Evolutionary conservation across 2,113 vertebrate species (phyloP), one percentile per base, ranked within the genome.

Genomic region (Pygathrix nemaeus): DNA sequence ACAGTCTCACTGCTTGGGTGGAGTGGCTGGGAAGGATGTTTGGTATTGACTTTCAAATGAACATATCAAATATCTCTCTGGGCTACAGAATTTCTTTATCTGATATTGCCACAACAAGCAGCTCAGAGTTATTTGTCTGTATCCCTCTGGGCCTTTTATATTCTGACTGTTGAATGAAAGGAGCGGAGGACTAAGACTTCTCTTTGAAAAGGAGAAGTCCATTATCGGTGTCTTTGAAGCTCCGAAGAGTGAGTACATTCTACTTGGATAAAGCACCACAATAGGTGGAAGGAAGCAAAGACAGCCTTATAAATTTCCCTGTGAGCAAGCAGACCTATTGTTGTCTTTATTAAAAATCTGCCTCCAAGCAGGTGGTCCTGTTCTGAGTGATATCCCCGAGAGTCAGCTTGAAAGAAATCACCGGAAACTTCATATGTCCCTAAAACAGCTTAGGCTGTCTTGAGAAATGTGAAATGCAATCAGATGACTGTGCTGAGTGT

Each of bases 11-110:
- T 82, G 72, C 75, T 96, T 88, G 57, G 78, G 40, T 97, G 83
- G 83, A 87, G 93, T 93, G 82, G 52, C 40, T 95, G 55, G 6
- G 83, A 95, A 94, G 55, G 18, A 27, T 95, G 85, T 25, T 91
- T 86, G 75, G 94, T 85, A 94, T 70, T 98, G 94, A 96, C 94
- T 97, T 94, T 95, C 92, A 98, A 97, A 96, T 97, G 96, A 97
- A 95, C 9, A 2, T 52, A 89, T 96, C 90, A 94, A 8, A 61
- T 90, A 89, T 90, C 87, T 96, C 84, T 97, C 90, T 81, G 90
- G 88, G 80, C 80, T 95, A 57, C 68, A 61, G 84, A 83, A 79
- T 97, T 97, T 95, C 90, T 97, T 75, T 96, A 87, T 94, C 88
- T 97, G 93, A 64, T 97, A 32, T 79, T 95, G 89, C 92, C 94